Percentiles rank a stretch among this genome's conserved stretches.
These are phyloP conservation scores for Nemotelus pantherinus DNA, from an alignment of 2,888 invertebrate species.

Conservation along the genomic window DNA sequence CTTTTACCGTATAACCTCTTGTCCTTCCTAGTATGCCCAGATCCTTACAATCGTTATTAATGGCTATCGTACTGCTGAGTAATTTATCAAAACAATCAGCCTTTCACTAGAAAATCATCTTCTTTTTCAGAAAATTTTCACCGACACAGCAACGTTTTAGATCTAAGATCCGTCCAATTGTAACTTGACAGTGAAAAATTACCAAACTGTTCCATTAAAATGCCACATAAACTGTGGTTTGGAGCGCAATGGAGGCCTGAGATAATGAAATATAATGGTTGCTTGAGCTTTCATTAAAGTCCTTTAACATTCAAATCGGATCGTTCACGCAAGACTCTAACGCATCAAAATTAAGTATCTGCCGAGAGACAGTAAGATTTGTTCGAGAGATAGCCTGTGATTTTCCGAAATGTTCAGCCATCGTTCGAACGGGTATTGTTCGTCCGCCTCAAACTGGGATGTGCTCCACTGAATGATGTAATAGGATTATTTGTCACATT, in stretches of 20 bases:
- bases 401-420: too few relatives aligned
- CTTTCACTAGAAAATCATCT: too few relatives aligned
- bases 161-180: not conserved
- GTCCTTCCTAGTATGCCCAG: too few relatives aligned
- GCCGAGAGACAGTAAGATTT: too few relatives aligned
- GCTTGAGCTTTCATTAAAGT: slow-evolving; percentile 3
- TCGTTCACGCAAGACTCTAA: not conserved
- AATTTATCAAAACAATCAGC: too few relatives aligned
- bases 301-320: not conserved
- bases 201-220: not conserved
- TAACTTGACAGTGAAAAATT: slow-evolving; percentile 45
- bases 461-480: not conserved
- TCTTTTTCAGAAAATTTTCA: too few relatives aligned
- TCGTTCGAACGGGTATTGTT: too few relatives aligned
- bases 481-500: not conserved
- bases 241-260: not conserved
- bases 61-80: too few relatives aligned
- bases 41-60: too few relatives aligned
- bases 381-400: too few relatives aligned
- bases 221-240: not conserved
- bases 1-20: too few relatives aligned
- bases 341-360: not conserved
- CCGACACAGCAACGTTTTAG: too few relatives aligned
- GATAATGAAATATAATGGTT: not conserved
- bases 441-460: not conserved